Evolutionary conservation across 2,888 invertebrate species (phyloP), one percentile per base, ranked within the genome.

Genomic region (Torymus auratus): DNA sequence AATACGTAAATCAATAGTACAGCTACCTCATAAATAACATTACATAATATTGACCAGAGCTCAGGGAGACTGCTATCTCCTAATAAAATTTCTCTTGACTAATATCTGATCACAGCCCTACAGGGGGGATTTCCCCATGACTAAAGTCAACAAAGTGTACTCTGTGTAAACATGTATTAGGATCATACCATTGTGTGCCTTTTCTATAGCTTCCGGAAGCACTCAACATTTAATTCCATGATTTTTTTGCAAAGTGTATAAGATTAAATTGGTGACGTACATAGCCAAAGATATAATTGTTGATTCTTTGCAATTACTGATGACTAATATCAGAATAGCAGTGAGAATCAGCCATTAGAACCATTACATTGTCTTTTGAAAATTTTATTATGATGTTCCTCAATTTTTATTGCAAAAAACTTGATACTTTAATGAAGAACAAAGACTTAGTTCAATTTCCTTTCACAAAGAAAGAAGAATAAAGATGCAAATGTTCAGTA

Each of bases 381-480:
- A 41, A 41, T 41, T 41, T 41, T 41, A 41, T 41, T 41, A 41
- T 41, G 7, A 28, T 41, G 41, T 1, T 41, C 41, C 41, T 41
- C 7, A 7, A 41, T 41, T 41, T 41, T 41, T 41, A 41, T 41
- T 41, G 41, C 41, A 41, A 41, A 41, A 20, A 41, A 41, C 0
- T 58, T 69, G 14, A 56, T 64, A 64, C 56, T 56, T 13, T 58
- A 41, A 50, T 3, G 20, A 20, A 68, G 50, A 68, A 73, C 65
- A 80, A 75, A 60, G 74, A 2, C 53, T 69, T 62, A 50, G 62
- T 76, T 71, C 17, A 75, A 70, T 14, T 65, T 10, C 64, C 50
- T 70, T 75, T 68, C 41, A 53, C 65, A 67, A 67, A 68, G 60
- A 75, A 60, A 72, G 55, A 50, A 71, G 20, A 61, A 72, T 61